Percentiles rank a stretch among this genome's conserved stretches.
Evolutionary conservation across 2,113 vertebrate genomes (phyloP).

Genomic region (Grammomys dolichurus): DNA sequence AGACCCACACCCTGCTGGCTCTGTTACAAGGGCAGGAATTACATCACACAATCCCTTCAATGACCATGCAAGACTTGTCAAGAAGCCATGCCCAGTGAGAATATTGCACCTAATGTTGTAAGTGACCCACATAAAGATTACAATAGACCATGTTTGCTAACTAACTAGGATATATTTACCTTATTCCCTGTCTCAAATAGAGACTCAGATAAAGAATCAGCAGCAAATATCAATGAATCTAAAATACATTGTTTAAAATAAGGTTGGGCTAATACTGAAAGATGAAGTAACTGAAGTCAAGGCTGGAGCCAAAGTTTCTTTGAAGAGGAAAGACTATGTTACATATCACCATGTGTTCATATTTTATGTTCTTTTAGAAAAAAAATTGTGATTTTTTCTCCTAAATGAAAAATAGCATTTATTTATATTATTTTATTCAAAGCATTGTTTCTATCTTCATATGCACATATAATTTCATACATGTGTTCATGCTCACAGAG

Average conservation of each 20-base stretch:
- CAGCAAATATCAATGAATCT: background rate
- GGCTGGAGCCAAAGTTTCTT: background rate
- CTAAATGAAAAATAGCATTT: background rate
- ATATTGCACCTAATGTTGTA: background rate
- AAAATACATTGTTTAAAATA: background rate
- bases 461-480: background rate
- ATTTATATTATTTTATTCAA: background rate
- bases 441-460: background rate
- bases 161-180: background rate
- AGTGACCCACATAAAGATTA: background rate
- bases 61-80: too few species aligned
- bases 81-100: background rate
- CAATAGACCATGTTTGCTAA: background rate
- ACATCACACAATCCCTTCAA: too few species aligned
- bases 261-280: background rate
- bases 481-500: background rate
- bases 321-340: background rate
- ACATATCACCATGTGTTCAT: background rate
- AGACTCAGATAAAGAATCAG: background rate
- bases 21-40: too few species aligned
- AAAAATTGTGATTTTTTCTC: background rate
- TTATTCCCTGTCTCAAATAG: conserved; percentile 12
- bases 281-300: background rate
- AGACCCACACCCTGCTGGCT: too few species aligned
- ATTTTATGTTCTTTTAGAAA: background rate